A percentile compares a stretch with the other conserved stretches of the same genome.
phyloP scores from a whole-genome alignment of 2,113 vertebrate genomes.

The Poecile atricapillus region DNA sequence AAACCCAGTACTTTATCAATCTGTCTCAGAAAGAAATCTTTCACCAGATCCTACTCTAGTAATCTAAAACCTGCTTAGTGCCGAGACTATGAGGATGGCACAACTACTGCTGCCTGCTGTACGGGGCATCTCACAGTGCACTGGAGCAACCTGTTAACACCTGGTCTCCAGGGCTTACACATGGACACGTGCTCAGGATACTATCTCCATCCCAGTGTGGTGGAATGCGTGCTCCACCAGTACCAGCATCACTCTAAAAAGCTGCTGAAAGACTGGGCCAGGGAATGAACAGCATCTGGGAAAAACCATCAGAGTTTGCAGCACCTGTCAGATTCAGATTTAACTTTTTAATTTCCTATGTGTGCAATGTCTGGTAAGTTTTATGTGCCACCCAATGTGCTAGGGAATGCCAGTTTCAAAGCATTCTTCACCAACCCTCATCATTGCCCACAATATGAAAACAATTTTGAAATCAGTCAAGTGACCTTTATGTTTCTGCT shows the following conservation, averaged over 20 bases:
- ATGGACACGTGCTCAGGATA: not conserved
- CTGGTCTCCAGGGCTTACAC: not conserved
- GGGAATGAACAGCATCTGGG: not conserved
- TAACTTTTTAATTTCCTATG: not conserved
- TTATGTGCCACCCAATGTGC: not conserved
- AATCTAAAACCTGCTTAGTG: not conserved
- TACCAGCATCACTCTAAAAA: not conserved
- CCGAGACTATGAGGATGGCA: not conserved
- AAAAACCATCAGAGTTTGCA: not conserved
- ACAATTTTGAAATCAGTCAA: not conserved
- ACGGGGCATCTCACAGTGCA: not conserved
- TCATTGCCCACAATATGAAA: not conserved
- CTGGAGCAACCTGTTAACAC: not conserved
- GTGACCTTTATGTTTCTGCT: not conserved
- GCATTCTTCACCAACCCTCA: not conserved
- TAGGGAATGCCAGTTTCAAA: not conserved
- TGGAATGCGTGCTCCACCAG: not conserved
- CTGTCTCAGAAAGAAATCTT: not conserved
- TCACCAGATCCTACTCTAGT: not conserved
- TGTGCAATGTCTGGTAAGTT: not conserved
- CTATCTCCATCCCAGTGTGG: not conserved
- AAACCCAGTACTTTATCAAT: not conserved
- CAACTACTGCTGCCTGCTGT: not conserved
- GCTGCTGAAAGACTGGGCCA: not conserved
- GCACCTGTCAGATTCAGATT: not conserved